Base-by-base conservation (phyloP, 1,140 invertebrate species). In the Sinonovacula constricta region DNA sequence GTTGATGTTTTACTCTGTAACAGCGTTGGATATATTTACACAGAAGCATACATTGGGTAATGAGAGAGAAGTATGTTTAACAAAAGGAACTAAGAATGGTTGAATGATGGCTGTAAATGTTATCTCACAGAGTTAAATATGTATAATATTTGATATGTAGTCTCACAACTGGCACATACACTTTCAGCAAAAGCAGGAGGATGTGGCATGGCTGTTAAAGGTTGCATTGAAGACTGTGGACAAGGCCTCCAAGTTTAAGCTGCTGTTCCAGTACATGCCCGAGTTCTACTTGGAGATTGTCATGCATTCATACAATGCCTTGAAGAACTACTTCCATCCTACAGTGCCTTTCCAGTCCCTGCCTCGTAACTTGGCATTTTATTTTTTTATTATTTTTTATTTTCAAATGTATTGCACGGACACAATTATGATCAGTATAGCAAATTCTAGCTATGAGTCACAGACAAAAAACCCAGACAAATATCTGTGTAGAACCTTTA, bases 241-340 rank as follows among this genome's bases (percentile, higher is more conserved):
- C 45, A 90, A 90, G 7, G 92, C 94, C 2, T 94, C 94, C 3
- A 82, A 87, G n/a, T 91, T 93, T 51, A 94, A 94, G 14, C 91
- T 93, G 3, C 92, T 96, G 36, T 96, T 96, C 88, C 93, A 93
- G 12, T 96, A 96, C 88, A 93, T 96, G 18, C 96, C 96, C 1
- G 95, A 96, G 80, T 95, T 95, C 86, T 96, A 96, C 87, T 92
- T 96, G 36, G 95, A 96, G 68, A 93, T 94, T 7, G 92, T 95
- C 57, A 92, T 95, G 62, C 94, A 96, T 86, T 88, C 95, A 7
- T 94, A 86, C 67, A 93, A 91, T 80, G 93, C 91, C 71, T 91
- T 93, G 2, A 88, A 92, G 12, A 92, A 90, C 60, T 94, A 94
- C 83, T 93, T 95, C 86, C 93, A 95, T 86, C 94, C 94, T 0